Evolutionary conservation across 2,113 vertebrate species (phyloP), one percentile per base, ranked within the genome.

Genomic region (Grammomys surdaster): DNA sequence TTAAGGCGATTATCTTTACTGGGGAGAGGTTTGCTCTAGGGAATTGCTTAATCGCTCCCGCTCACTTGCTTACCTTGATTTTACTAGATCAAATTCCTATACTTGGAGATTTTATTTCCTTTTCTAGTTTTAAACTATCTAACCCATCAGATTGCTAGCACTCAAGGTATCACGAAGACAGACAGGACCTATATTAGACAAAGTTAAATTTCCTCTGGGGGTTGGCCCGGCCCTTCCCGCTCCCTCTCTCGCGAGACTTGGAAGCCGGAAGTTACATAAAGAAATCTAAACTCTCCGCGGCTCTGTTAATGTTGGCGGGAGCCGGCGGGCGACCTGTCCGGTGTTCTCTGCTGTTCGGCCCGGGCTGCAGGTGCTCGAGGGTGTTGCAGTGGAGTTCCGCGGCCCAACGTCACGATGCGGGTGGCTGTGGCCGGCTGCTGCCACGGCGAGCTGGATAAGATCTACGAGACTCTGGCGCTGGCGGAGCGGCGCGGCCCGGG

Each of bases 361-460:
- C 8, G 67, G 51, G 33, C 65, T 12, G 36, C 31, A 6, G 54
- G 22, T 13, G 56, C 51, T 26, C 17, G 0, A 3, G 33, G 65
- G 48, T 7, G 7, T 26, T 2, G 86, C 40, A 1, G 46, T 73
- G 16, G 54, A 8, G 72, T 33, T 26, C 22, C 51, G 65, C 1
- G 16, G 58, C 17, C 28, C 11, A 19, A 22, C 12, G 54, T 92
- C 85, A 94, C 65, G 85, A 99, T 99, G 99, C 99, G 99, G 98
- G 99, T 99, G 92, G 99, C 99, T 7, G 99, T 99, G 48, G 99
- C 99, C 17, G 99, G 99, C 40, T 99, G 99, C 95, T 99, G 99
- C 98, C 99, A 99, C 77, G 99, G 99, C 5, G 99, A 99, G 93
- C 98, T 99, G 96, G 99, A 99, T 97, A 99, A 99, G 98, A 99